Evolutionary conservation across 1,140 invertebrate species (phyloP).

Genomic region (Eupristina koningsbergeri): DNA sequence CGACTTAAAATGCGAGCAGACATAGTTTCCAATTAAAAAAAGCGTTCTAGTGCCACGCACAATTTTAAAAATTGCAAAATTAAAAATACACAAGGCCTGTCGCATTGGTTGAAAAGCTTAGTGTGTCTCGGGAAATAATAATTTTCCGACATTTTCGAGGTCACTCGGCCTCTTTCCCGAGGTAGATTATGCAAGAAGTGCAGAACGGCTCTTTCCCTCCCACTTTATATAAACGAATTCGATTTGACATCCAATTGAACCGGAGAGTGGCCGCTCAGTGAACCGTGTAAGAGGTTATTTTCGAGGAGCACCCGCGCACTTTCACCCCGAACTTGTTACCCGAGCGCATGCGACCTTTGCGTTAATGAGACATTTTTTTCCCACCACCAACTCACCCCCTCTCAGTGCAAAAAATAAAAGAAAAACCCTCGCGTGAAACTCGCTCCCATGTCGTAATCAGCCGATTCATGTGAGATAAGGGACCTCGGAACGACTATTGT

Average conservation of each 20-base stretch:
- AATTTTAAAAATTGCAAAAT: constrained; percentile 13
- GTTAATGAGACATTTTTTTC: constrained; percentile 33
- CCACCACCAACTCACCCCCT: neutral
- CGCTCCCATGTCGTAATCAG: neutral
- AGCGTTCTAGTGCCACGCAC: neutral
- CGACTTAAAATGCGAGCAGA: neutral
- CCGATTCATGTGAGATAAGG: constrained; percentile 23
- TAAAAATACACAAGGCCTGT: neutral
- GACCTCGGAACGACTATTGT: constrained; percentile 1
- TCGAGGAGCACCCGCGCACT: constrained; percentile 4
- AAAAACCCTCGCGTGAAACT: constrained; percentile 16
- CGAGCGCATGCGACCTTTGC: neutral
- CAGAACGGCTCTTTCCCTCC: neutral
- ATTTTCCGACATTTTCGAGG: neutral
- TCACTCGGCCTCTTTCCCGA: neutral
- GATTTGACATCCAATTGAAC: constrained; percentile 41
- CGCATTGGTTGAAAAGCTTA: neutral
- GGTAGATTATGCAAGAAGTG: constrained; percentile 28
- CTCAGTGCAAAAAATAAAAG: no score
- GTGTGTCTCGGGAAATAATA: constrained; percentile 14
- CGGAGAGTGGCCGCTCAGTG: constrained; percentile 15
- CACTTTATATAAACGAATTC: constrained; percentile 20
- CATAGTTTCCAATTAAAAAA: neutral
- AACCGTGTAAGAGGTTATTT: constrained; percentile 45
- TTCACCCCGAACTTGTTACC: no score